These are phyloP conservation scores for Mus spicilegus DNA, from an alignment of 2,113 vertebrate species.

Conservation along the genomic window DNA sequence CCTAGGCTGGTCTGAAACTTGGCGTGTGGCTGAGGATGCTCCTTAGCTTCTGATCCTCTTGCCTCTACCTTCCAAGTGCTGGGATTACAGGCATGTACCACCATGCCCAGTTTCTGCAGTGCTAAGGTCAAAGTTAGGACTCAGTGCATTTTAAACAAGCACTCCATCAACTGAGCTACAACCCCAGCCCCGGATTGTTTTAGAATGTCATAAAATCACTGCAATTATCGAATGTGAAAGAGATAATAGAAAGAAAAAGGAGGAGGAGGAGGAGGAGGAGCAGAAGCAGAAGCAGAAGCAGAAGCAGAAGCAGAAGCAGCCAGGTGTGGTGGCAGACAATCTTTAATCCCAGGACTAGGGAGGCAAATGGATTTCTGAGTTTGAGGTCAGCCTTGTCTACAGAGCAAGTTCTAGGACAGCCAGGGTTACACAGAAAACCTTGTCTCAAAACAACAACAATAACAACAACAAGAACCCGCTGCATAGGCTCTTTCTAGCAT, in stretches of 20 bases:
- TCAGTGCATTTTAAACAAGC: background rate
- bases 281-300: accelerated
- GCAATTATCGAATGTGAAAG: background rate
- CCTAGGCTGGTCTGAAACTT: background rate
- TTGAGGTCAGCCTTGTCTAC: background rate
- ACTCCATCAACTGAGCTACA: background rate
- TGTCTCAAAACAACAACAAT: background rate
- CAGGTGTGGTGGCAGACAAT: background rate
- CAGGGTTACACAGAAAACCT: background rate
- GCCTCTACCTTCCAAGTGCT: background rate
- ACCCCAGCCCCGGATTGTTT: background rate
- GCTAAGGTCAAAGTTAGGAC: background rate
- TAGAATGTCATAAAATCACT: background rate
- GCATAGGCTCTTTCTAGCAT: background rate
- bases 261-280: background rate
- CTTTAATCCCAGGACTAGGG: background rate
- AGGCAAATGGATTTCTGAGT: background rate
- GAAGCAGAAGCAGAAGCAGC: no score
- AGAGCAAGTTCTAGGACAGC: background rate
- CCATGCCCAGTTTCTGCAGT: background rate
- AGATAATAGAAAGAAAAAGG: no score
- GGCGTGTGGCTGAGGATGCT: background rate
- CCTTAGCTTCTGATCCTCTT: background rate
- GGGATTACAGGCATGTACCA: background rate
- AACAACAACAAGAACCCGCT: no score